Percentiles rank a stretch among this genome's conserved stretches.
Conservation (phyloP, 2,113 vertebrate genomes). For the Pimephales promelas region DNA sequence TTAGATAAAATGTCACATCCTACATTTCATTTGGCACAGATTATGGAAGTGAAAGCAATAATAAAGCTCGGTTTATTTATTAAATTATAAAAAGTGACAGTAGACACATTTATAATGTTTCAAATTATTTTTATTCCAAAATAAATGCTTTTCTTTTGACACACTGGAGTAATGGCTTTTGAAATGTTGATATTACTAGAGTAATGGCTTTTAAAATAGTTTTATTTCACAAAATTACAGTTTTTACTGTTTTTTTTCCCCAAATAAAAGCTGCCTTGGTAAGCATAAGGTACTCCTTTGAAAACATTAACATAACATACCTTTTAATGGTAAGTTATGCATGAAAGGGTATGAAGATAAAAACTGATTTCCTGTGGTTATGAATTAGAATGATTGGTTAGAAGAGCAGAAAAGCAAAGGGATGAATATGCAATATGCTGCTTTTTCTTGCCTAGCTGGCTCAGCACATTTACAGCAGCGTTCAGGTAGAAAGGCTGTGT, state of each 20-base stretch:
- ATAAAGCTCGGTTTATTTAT: not conserved
- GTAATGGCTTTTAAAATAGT: not conserved
- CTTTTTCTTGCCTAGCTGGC: conserved; percentile 25
- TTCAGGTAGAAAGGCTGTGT: conserved; percentile 32
- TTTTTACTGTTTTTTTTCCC: not conserved
- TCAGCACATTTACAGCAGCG: conserved; percentile 52
- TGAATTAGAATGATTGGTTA: not conserved
- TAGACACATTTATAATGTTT: not conserved
- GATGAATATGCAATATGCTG: conserved; percentile 18
- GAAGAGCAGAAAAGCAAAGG: conserved; percentile 5
- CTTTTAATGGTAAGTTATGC: not conserved
- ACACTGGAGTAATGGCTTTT: too few relatives aligned
- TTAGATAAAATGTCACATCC: not conserved
- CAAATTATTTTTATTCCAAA: not conserved
- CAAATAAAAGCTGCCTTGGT: not conserved
- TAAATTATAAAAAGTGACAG: not conserved
- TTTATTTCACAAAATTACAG: not conserved
- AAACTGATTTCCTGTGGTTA: not conserved
- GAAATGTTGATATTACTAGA: too few relatives aligned
- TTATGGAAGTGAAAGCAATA: not conserved
- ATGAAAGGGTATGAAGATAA: not conserved
- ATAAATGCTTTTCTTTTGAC: not conserved
- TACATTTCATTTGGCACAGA: not conserved
- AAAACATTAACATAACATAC: not conserved
- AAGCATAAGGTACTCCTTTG: not conserved